Conservation (phyloP, 2,113 vertebrate genomes). For the Sakesphorus luctuosus region DNA sequence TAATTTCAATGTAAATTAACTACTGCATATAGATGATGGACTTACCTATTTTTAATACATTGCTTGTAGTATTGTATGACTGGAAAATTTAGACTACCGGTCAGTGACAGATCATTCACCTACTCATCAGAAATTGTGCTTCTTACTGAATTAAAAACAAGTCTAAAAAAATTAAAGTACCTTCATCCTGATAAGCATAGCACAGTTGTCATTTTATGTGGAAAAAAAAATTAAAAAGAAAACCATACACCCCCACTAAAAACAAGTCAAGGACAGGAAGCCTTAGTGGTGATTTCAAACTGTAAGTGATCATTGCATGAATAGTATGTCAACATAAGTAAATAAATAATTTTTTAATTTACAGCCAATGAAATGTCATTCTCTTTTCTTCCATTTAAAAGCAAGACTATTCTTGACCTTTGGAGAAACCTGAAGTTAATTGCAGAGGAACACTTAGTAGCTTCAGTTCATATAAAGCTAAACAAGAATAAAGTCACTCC, state of each 20-base stretch:
- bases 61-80: neutral
- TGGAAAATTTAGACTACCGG: neutral
- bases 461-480: conserved; percentile 9
- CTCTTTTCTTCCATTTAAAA: conserved; percentile 26
- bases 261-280: conserved; percentile 22
- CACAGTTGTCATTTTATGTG: neutral
- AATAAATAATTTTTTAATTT: conserved; percentile 8
- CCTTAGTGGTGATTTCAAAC: neutral
- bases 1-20: neutral
- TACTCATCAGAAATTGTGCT: neutral
- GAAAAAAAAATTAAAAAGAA: neutral
- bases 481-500: neutral
- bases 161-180: neutral
- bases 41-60: neutral
- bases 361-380: neutral
- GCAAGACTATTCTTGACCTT: conserved; percentile 12
- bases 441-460: neutral
- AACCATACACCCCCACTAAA: neutral
- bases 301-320: neutral
- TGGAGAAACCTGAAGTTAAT: neutral
- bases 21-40: no score
- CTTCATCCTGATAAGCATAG: neutral
- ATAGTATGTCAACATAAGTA: neutral
- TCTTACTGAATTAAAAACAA: neutral
- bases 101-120: neutral